Conservation (phyloP, 2,113 vertebrate species). For the Chloropsis hardwickii region DNA sequence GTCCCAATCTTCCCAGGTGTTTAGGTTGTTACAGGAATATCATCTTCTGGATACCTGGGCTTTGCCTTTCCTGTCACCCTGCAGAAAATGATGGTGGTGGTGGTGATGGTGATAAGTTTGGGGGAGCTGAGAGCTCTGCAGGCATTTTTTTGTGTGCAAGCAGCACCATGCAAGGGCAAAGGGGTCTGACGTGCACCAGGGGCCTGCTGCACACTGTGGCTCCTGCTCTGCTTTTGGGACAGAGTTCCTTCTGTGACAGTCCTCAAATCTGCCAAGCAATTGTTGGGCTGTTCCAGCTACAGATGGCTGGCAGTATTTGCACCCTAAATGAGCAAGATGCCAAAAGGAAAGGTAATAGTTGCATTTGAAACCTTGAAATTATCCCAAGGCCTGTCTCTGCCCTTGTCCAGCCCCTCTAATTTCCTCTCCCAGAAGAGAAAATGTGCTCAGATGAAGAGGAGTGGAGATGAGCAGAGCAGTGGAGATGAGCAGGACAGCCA, state of each 20-base stretch:
- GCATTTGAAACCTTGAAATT: background rate
- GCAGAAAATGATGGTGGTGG: background rate
- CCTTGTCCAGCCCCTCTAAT: background rate
- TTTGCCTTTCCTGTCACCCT: background rate
- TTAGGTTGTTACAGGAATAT: background rate
- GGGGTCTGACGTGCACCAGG: accelerated
- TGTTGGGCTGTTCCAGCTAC: background rate
- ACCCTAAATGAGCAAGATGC: background rate
- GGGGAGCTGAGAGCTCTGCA: background rate
- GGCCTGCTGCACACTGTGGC: background rate
- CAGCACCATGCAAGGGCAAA: background rate
- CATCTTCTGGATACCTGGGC: background rate
- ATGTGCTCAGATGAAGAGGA: background rate
- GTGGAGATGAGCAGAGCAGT: background rate
- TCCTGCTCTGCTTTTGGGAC: background rate
- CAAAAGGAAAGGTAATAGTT: background rate
- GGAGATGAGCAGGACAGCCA: background rate
- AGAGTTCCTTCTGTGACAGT: accelerated
- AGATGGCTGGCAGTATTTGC: background rate
- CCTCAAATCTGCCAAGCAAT: background rate
- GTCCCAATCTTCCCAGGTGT: background rate
- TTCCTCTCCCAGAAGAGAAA: background rate
- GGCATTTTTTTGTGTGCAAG: accelerated
- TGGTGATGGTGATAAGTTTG: background rate
- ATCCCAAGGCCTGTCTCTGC: background rate